phyloP scores from a whole-genome alignment of 37 sponge, comb jelly and placozoan genomes.

The Spongilla lacustris region DNA sequence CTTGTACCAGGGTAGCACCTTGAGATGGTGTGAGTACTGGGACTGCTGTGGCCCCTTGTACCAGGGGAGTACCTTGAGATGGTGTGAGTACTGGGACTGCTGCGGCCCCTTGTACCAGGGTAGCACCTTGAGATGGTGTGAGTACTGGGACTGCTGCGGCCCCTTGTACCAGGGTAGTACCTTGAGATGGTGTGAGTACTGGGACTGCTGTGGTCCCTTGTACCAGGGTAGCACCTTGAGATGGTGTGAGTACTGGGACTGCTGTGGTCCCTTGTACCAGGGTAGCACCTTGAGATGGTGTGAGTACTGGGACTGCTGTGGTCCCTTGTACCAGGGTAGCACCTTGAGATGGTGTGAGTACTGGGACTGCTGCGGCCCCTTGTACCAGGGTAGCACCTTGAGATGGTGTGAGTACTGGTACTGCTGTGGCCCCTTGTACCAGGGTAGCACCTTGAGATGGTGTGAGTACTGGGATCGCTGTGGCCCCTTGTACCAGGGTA shows the following conservation, averaged over 20 bases:
- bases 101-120: background rate
- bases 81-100: background rate
- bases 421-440: too few relatives aligned
- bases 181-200: too few relatives aligned
- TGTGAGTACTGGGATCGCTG: too few relatives aligned
- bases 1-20: background rate
- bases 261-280: background rate
- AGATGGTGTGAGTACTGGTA: background rate
- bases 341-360: too few relatives aligned
- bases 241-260: background rate
- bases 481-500: too few relatives aligned
- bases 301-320: too few relatives aligned
- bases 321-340: too few relatives aligned
- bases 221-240: background rate
- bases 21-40: background rate
- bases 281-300: background rate
- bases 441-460: too few relatives aligned
- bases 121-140: background rate
- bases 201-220: too few relatives aligned
- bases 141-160: too few relatives aligned
- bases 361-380: too few relatives aligned
- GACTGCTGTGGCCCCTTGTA: background rate
- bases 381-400: background rate
- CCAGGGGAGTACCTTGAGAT: background rate
- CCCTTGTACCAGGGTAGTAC: too few relatives aligned